Evolutionary conservation across 2,888 invertebrate genomes (phyloP).

Genomic region (Peribatodes rhomboidaria): DNA sequence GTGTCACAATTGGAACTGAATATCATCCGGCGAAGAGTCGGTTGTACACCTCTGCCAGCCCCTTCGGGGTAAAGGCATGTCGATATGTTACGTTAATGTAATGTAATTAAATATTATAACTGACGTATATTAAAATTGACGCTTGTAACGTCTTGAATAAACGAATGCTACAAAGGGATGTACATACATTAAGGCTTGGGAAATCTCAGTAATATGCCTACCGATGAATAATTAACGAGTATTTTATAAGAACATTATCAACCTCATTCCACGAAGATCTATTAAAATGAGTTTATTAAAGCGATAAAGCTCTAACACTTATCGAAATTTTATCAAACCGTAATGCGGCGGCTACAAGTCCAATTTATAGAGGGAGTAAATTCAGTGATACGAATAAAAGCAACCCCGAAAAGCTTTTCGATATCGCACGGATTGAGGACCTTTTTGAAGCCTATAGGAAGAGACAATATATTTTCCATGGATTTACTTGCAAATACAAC

Average conservation of each 20-base stretch:
- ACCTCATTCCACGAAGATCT: background rate
- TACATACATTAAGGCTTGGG: too few species aligned
- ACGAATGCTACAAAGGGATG: too few species aligned
- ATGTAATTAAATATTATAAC: too few species aligned
- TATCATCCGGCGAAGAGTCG: too few species aligned
- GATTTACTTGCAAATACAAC: background rate
- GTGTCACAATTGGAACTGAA: too few species aligned
- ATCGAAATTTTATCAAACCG: constrained; percentile 31
- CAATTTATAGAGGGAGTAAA: constrained; percentile 36
- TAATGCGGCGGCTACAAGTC: constrained; percentile 30
- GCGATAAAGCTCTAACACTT: constrained; percentile 24
- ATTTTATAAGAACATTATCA: background rate
- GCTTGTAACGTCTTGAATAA: too few species aligned
- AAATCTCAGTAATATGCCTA: too few species aligned
- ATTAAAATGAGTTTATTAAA: constrained; percentile 7
- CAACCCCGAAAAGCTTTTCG: constrained; percentile 46
- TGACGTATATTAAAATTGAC: too few species aligned
- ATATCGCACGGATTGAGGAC: constrained; percentile 47
- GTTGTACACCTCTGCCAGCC: too few species aligned
- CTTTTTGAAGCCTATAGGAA: constrained; percentile 41
- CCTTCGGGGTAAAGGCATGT: too few species aligned
- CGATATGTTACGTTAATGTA: too few species aligned
- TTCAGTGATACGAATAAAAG: constrained; percentile 39
- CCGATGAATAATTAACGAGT: too few species aligned
- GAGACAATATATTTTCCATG: constrained; percentile 19